These are phyloP conservation scores for Vollenhovia emeryi DNA, from an alignment of 1,140 invertebrate species.

Conservation along the genomic window DNA sequence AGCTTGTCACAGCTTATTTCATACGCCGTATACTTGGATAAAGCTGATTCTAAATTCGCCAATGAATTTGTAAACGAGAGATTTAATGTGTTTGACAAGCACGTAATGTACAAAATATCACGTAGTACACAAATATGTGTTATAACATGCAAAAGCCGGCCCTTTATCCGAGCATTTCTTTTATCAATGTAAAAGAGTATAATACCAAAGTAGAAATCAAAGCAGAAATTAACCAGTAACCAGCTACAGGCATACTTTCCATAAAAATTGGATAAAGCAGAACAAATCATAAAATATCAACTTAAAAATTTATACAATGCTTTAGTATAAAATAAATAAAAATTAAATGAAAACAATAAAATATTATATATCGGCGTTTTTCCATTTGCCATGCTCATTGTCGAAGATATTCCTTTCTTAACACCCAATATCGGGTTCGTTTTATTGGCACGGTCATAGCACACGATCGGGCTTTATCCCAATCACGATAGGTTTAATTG, in stretches of 20 bases:
- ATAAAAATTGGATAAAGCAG: neutral
- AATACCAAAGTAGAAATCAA: neutral
- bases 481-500: slow-evolving; percentile 66
- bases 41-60: neutral
- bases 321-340: neutral
- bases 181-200: neutral
- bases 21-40: neutral
- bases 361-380: slow-evolving; percentile 1
- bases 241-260: neutral
- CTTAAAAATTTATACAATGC: neutral
- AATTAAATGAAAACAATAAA: slow-evolving; percentile 43
- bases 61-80: neutral
- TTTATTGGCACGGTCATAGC: slow-evolving; percentile 54
- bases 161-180: neutral
- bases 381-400: neutral
- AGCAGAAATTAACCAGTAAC: neutral
- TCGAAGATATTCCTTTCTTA: slow-evolving; percentile 47
- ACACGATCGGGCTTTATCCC: slow-evolving; percentile 38
- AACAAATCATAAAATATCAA: neutral
- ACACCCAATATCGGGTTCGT: slow-evolving; percentile 55
- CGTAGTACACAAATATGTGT: neutral
- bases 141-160: neutral
- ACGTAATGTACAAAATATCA: neutral
- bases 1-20: slow-evolving; percentile 14
- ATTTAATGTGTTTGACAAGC: neutral